Evolutionary conservation across 2,888 invertebrate genomes (phyloP), one percentile per base, ranked within the genome.

Genomic region (Stenchaetothrips biformis): DNA sequence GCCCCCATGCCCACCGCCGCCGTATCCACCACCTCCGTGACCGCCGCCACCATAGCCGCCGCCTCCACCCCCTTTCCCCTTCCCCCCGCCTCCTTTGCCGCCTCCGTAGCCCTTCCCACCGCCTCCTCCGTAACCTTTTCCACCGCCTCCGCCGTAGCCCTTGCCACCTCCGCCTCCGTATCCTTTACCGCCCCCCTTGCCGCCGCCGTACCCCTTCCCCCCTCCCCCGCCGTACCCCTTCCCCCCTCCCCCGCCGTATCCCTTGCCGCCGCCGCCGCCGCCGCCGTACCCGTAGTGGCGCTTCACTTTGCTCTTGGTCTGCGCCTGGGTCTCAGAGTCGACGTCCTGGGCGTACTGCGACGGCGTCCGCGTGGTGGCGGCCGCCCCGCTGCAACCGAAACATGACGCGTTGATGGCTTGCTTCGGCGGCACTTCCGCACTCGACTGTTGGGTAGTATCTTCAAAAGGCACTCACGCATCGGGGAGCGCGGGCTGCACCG

Each of bases 221-320:
- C 67, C 67, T n/a, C 21, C 4, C 53, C 53, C 53, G 53, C 53
- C 59, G 16, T 59, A 18, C 59, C 59, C 59, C 18, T 59, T 59
- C 13, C 59, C 59, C 59, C 59, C 59, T 59, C 59, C 59, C 59
- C 18, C 18, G 13, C 59, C 59, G 6, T 18, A 16, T 6, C 18
- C 59, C 59, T 59, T 59, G 16, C 59, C 59, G 13, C 37, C 37
- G 37, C 67, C 67, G 21, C 67, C 67, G 67, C 67, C 67, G 67
- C 67, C 67, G 21, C 67, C 67, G 67, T 74, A 21, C 21, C 25
- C 67, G 67, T 74, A 74, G 67, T 74, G 67, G 25, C 67, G 67
- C 25, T 74, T 74, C 25, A 74, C 67, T 25, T 74, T 74, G 7
- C 11, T 21, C 67, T 74, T 37, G 37, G 67, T 1, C 67, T 25